A percentile compares a stretch with the other conserved stretches of the same genome.
Conservation (phyloP, 2,113 vertebrate species). For the Pollachius pollachius region DNA sequence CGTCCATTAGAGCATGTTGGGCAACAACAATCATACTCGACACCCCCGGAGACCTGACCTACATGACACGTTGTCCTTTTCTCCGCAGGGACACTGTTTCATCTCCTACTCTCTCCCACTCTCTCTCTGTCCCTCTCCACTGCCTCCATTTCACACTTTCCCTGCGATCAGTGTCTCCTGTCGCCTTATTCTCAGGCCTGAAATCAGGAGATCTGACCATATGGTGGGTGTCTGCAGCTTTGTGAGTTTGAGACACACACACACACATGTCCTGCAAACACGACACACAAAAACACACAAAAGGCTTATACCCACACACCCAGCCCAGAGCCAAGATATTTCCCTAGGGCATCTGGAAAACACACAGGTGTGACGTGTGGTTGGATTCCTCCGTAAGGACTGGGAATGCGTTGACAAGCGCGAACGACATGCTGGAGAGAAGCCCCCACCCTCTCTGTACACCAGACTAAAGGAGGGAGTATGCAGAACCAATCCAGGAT, state of each 20-base stretch:
- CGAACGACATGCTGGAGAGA: conserved; percentile 54
- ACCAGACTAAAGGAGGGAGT: conserved; percentile 46
- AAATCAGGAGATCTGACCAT: conserved; percentile 49
- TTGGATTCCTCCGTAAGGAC: conserved; percentile 50
- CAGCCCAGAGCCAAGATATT: conserved; percentile 55
- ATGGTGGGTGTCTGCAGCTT: conserved; percentile 50
- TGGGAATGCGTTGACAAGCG: conserved; percentile 27
- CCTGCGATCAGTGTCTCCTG: conserved; percentile 11
- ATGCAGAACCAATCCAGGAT: conserved; percentile 42
- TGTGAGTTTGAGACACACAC: conserved; percentile 42
- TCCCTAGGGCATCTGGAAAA: conserved; percentile 52
- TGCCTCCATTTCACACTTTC: conserved; percentile 1
- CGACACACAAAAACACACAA: conserved; percentile 15
- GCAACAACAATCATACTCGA: conserved; percentile 29
- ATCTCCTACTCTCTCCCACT: conserved; percentile 15
- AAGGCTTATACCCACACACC: not conserved
- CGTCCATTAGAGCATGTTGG: conserved; percentile 15
- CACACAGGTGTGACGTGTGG: conserved; percentile 58
- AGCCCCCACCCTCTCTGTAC: too few species aligned
- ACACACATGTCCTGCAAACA: conserved; percentile 15
- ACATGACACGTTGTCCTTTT: conserved; percentile 30
- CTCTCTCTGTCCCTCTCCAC: conserved; percentile 21
- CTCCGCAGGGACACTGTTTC: conserved; percentile 25
- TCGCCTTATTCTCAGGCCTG: conserved; percentile 39
- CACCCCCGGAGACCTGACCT: conserved; percentile 44